Base-by-base conservation (phyloP, 2,888 invertebrate genomes). In the Synergus itoensis region DNA sequence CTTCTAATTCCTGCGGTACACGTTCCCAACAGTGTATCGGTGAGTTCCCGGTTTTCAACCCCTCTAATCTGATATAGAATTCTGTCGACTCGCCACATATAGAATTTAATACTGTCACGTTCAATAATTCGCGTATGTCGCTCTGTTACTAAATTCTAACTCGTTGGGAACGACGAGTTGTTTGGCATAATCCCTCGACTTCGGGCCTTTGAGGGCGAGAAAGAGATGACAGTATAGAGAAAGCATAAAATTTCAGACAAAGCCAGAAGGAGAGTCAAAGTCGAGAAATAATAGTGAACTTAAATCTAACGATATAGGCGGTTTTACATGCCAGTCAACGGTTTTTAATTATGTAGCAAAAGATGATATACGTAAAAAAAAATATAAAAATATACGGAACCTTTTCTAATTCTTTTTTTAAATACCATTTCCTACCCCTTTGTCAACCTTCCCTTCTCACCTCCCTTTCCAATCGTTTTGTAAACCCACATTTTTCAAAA, bases 91-190 rank as follows among this genome's bases (percentile, higher is more conserved):
- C 76, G 79, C 81, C 79, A 80, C 83, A 84, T 81, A 79, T 81
- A 82, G 86, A 88, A 89, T 89, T 89, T 89, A 88, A 88, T 89
- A 89, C 88, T 81, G 87, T 87, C 87, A 87, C 88, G 82, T 89
- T 89, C 87, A 88, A 89, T 88, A 88, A 87, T 84, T 84, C 85
- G 86, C 86, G 83, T 87, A 82, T 84, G 86, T 84, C 81, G 85
- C 84, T 82, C 84, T 85, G 86, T 87, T 87, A 83, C 86, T 86
- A 87, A 88, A 89, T 90, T 90, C 87, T 88, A 89, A 88, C 88
- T 90, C 88, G 85, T 84, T 81, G 85, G 83, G 85, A 84, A 84
- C 82, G 85, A 88, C 82, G 85, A 88, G 87, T 88, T 88, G 87
- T 87, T 85, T 83, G 84, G 82, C 82, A 83, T 87, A 87, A 86